Evolutionary conservation across 2,113 vertebrate genomes (phyloP).

Genomic region (Uria lomvia): DNA sequence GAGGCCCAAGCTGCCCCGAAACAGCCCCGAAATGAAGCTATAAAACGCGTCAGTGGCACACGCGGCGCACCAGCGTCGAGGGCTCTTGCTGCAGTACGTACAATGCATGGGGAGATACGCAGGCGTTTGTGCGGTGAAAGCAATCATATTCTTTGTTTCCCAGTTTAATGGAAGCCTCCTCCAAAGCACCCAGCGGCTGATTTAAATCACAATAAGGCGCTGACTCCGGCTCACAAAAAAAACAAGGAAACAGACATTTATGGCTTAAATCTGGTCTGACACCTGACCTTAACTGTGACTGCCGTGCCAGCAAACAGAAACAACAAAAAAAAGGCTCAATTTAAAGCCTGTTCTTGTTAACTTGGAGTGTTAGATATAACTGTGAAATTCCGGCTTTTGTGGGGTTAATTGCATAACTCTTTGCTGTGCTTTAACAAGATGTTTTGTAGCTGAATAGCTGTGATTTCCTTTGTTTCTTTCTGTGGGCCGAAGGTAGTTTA

Average conservation of each 20-base stretch:
- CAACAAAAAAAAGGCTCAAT: background rate
- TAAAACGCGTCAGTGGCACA: accelerated
- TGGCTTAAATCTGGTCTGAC: constrained; percentile 54
- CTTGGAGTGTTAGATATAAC: constrained; percentile 43
- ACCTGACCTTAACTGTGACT: constrained; percentile 47
- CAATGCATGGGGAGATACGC: background rate
- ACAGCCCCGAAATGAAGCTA: background rate
- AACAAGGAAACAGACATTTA: constrained; percentile 41
- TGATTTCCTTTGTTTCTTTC: constrained; percentile 74
- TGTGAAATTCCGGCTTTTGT: constrained; percentile 66
- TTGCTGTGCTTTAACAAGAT: constrained; percentile 66
- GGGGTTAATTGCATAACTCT: constrained; percentile 61
- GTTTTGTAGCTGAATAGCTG: constrained; percentile 62
- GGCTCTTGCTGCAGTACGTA: background rate
- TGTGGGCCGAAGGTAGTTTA: constrained; percentile 66
- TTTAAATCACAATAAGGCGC: constrained; percentile 65
- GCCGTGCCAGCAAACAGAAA: constrained; percentile 47
- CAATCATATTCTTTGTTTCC: constrained; percentile 55
- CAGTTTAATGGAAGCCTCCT: constrained; percentile 40
- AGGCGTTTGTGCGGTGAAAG: background rate
- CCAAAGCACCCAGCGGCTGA: constrained; percentile 9
- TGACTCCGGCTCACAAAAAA: constrained; percentile 48
- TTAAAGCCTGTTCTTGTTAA: constrained; percentile 39
- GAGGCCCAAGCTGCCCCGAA: background rate
- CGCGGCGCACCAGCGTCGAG: background rate